phyloP scores from a whole-genome alignment of 1,140 invertebrate genomes.

The Whitmania pigra region DNA sequence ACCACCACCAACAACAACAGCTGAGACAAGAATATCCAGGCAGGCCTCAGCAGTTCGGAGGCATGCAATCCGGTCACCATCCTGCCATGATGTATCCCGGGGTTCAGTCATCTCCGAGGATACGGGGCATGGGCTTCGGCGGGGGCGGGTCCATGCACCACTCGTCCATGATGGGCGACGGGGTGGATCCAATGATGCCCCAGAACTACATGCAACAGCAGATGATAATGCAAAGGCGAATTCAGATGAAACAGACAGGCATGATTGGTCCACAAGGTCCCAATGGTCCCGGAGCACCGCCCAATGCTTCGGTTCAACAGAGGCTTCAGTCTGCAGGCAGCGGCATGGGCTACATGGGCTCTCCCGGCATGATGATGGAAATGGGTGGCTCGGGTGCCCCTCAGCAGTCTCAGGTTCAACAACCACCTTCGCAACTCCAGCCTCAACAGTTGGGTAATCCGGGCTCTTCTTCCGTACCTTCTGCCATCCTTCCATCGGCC shows the following conservation, averaged over 20 bases:
- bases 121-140: background rate
- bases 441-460: background rate
- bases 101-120: background rate
- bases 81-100: constrained; percentile 1
- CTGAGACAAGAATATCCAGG: background rate
- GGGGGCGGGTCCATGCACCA: constrained; percentile 1
- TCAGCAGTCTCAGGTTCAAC: background rate
- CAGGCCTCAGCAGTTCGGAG: constrained; percentile 11
- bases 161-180: background rate
- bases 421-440: background rate
- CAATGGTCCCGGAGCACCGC: background rate
- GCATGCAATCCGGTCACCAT: background rate
- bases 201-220: constrained; percentile 3
- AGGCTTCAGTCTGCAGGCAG: background rate
- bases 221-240: constrained; percentile 14
- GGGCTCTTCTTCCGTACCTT: background rate
- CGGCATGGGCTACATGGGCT: background rate
- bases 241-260: constrained; percentile 1
- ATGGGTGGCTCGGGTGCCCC: background rate
- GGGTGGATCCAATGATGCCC: background rate
- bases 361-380: background rate
- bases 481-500: background rate
- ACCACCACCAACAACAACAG: constrained; percentile 7
- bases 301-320: background rate
- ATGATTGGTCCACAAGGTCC: no score